phyloP scores from a whole-genome alignment of 2,797 vertebrate species.

The Melanotaenia nigrans region DNA sequence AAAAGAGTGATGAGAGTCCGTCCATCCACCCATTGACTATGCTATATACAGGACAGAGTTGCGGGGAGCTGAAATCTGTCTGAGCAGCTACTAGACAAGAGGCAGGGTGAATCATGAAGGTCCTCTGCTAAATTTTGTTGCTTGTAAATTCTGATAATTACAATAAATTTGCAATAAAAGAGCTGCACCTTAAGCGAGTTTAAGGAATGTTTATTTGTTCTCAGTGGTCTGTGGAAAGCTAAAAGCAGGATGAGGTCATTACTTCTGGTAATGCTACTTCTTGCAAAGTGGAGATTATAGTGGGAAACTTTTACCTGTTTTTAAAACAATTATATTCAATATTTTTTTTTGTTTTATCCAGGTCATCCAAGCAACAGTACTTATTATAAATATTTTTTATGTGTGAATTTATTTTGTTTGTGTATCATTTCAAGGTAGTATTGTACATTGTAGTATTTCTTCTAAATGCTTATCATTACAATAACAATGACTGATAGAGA shows the following conservation, averaged over 20 bases:
- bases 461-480: background rate
- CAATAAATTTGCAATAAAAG: slow-evolving; percentile 5
- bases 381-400: background rate
- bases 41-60: background rate
- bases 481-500: background rate
- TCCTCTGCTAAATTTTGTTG: background rate
- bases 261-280: slow-evolving; percentile 26
- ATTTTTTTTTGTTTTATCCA: background rate
- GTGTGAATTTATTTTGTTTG: background rate
- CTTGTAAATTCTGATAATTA: slow-evolving; percentile 12
- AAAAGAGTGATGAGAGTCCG: slow-evolving; percentile 1
- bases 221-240: slow-evolving; percentile 37
- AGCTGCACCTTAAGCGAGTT: slow-evolving; percentile 26
- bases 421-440: background rate
- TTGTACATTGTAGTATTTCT: background rate
- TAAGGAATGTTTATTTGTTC: slow-evolving; percentile 40
- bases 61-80: background rate
- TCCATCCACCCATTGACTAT: background rate
- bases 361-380: background rate
- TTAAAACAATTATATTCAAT: background rate
- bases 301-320: background rate
- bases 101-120: background rate
- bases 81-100: background rate
- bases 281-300: background rate
- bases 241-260: slow-evolving; percentile 51